These are phyloP conservation scores for Coptotermes formosanus DNA, from an alignment of 1,140 invertebrate species.

Conservation along the genomic window DNA sequence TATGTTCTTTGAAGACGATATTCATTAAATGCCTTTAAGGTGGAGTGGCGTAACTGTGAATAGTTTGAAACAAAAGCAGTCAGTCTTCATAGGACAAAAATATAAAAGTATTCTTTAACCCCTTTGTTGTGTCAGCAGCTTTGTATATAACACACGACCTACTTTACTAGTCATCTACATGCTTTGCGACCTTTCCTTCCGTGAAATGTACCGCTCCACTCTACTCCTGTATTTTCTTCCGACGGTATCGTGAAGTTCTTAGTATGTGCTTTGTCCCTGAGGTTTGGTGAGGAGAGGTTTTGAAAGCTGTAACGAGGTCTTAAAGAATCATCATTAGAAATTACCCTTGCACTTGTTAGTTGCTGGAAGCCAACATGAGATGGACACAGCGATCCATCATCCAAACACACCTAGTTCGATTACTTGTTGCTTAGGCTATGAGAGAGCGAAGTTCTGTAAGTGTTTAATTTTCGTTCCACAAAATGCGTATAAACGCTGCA, in stretches of 20 bases:
- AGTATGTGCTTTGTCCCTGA: not conserved
- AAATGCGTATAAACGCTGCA: not conserved
- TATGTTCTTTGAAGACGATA: no score
- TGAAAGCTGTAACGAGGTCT: not conserved
- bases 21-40: no score
- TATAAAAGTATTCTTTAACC: no score
- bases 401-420: not conserved
- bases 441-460: not conserved
- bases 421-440: not conserved
- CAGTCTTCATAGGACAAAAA: no score
- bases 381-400: not conserved
- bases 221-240: not conserved
- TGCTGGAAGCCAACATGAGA: not conserved
- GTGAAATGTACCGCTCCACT: not conserved
- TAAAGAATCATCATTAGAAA: not conserved
- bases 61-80: no score
- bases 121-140: no score
- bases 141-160: not conserved
- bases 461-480: not conserved
- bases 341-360: not conserved
- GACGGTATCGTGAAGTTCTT: not conserved
- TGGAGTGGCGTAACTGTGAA: no score
- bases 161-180: not conserved
- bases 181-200: not conserved
- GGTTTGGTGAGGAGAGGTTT: not conserved